Base-by-base conservation (phyloP, 2,797 vertebrate genomes). In the Leptodactylus fallax region DNA sequence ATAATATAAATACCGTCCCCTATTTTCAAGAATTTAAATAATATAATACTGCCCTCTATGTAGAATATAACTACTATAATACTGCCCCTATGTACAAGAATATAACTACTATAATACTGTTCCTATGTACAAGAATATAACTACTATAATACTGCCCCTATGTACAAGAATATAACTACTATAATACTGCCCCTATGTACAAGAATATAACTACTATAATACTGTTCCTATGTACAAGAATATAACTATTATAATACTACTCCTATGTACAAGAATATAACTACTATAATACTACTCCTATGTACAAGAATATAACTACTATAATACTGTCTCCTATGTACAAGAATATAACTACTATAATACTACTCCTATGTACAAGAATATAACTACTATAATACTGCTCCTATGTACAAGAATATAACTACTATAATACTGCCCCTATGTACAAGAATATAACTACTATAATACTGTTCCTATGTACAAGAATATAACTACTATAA, bases 381-480 rank as follows among this genome's bases (percentile, higher is more conserved):
- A 65, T 65, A 65, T 25, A 25, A 65, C 63, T 67, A 14, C 65
- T 27, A 67, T 67, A 67, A 67, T 67, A 67, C 65, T 27, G 65
- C 23, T 10, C 27, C 69, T 45, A 45, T 71, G 13, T 71, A 71
- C 69, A 71, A 19, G 69, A 71, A 71, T 71, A 71, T 45, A 36
- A 19, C 27, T 36, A 65, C n/a, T 23, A 25, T 65, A 65, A 65
- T 65, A 65, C 63, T 65, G 63, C 63, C 23, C 23, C 67, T 69
- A 36, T 69, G 14, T 36, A 71, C 69, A 69, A 69, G 67, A 69
- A 69, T 71, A 71, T 17, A 71, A 17, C 69, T 36, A 69, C 69
- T 71, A 71, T 47, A 71, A 71, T 71, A 71, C 69, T 45, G 69
- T 27, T 45, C 69, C 69, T 71, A 45, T 71, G 13, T 71, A 71